Percentiles rank a stretch among this genome's conserved stretches.
Conservation (phyloP, 1,140 invertebrate genomes). For the Sarcophaga bullata region DNA sequence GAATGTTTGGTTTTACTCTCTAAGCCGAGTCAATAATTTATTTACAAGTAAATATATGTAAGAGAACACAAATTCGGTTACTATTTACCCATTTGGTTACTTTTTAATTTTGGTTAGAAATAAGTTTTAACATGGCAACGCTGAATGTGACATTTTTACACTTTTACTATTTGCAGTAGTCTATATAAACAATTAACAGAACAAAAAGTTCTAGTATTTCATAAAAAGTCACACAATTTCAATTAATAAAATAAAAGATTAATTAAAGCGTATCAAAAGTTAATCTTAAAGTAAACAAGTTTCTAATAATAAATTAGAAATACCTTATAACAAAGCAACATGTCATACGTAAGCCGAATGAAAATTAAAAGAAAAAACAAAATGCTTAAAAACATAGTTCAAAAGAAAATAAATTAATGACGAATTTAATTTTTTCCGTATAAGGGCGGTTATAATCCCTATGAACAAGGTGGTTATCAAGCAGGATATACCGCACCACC, state of each 20-base stretch:
- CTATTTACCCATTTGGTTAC: no score
- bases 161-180: no score
- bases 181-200: background rate
- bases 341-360: conserved; percentile 28
- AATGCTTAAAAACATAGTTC: no score
- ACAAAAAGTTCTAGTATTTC: background rate
- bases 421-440: conserved; percentile 20
- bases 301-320: background rate
- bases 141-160: no score
- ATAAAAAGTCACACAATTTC: background rate
- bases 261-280: background rate
- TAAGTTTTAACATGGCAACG: no score
- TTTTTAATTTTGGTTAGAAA: no score
- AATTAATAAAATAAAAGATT: background rate
- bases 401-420: conserved; percentile 7
- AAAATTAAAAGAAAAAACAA: background rate
- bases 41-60: no score
- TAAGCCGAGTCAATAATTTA: no score
- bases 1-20: no score
- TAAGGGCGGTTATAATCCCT: conserved; percentile 58
- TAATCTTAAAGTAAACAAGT: background rate
- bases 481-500: conserved; percentile 52
- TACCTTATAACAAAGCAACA: background rate
- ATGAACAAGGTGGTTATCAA: conserved; percentile 51
- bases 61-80: no score